Evolutionary conservation across 2,888 invertebrate genomes (phyloP), one percentile per base, ranked within the genome.

Genomic region (Parascotia fuliginaria): DNA sequence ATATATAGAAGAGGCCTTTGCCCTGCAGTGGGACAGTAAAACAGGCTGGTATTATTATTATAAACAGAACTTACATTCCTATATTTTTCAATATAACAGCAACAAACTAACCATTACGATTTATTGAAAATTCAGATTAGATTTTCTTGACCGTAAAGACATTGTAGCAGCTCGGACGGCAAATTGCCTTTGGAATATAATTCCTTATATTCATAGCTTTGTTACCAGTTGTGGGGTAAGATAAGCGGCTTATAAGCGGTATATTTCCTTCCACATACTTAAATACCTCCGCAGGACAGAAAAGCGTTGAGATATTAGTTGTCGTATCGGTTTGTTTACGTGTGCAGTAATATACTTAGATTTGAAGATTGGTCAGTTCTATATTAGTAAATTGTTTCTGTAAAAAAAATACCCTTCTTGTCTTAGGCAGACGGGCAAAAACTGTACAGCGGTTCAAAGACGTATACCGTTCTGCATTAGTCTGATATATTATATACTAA

Each of bases 211-310:
- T 22, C 50, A 42, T 50, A 46, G 45, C 50, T 64, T 45, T 59
- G 54, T 49, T 27, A 40, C 55, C 27, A 40, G 36, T 53, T 53
- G 52, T 50, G 49, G 24, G 6, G 38, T 27, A 27, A 37, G 57
- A 48, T 63, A 63, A 63, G 65, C 44, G 31, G 62, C 62, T 63
- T 63, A 63, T 9, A 47, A 42, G 42, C 38, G 41, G 14, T 55
- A 49, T 52, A 52, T 60, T 50, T 42, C 36, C 39, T 27, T 29
- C 19, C 38, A 15, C 19, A 15, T 63, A 47, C 42, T 54, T 46
- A 24, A 13, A 27, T 45, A 44, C 42, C 32, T 48, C 3, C 11
- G 11, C 13, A 31, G 31, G 16, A 41, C 37, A 42, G 37, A 3
- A 48, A 27, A 37, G 27, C 32, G 16, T 27, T 27, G 27, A 33